phyloP scores from a whole-genome alignment of 2,113 vertebrate species.

The Synodontis membranacea region DNA sequence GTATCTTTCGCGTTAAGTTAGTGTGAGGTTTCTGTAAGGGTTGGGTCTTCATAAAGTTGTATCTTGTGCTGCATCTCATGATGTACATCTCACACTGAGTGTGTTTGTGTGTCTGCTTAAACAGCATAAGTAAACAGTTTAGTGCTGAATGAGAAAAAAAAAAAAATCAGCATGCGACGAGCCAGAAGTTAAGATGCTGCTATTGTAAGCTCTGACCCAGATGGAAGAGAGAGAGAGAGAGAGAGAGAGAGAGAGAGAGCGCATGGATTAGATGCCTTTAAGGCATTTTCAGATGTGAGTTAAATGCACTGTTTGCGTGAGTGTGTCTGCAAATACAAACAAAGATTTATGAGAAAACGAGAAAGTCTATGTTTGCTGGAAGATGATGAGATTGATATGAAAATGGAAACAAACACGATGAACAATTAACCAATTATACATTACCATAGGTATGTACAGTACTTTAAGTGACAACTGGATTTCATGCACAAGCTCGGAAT shows the following conservation, averaged over 20 bases:
- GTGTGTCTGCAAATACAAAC: neutral
- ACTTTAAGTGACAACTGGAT: neutral
- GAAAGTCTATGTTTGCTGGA: neutral
- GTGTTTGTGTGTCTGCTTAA: constrained; percentile 32
- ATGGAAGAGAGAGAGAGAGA: constrained; percentile 38
- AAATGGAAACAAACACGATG: neutral
- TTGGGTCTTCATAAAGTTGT: neutral
- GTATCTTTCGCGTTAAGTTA: too few relatives aligned
- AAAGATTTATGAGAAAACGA: neutral
- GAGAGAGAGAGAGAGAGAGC: constrained; percentile 23
- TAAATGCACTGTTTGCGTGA: constrained; percentile 44
- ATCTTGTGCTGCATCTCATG: neutral
- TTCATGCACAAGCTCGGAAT: neutral
- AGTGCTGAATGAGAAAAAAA: constrained; percentile 36
- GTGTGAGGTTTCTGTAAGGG: neutral
- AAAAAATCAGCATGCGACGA: neutral
- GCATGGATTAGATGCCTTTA: constrained; percentile 50
- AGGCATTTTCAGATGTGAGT: constrained; percentile 52
- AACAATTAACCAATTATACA: neutral
- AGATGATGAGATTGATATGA: neutral
- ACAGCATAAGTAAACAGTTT: constrained; percentile 47
- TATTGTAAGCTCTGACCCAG: constrained; percentile 59
- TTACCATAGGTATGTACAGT: neutral
- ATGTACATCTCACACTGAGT: neutral
- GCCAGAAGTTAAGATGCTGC: constrained; percentile 30